A percentile compares a stretch with the other conserved stretches of the same genome.
Evolutionary conservation across 2,888 invertebrate genomes (phyloP).

Genomic region (Arge pagana): DNA sequence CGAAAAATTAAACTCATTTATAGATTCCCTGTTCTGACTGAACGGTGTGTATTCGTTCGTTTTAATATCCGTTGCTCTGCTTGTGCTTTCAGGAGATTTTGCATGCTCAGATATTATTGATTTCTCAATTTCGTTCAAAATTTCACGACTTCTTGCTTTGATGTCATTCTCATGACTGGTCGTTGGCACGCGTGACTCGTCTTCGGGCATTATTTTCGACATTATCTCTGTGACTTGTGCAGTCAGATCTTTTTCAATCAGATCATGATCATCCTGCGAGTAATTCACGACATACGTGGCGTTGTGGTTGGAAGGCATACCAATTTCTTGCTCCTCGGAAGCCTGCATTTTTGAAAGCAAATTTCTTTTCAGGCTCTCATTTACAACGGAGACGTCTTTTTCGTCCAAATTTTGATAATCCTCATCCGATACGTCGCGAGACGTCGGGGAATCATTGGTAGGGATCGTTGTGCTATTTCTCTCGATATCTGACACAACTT

Average conservation of each 20-base stretch:
- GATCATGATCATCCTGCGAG: background rate
- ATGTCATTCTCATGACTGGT: constrained; percentile 40
- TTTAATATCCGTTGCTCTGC: constrained; percentile 30
- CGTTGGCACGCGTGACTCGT: constrained; percentile 15
- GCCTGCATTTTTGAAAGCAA: background rate
- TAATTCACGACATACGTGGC: constrained; percentile 12
- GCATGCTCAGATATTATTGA: constrained; percentile 47
- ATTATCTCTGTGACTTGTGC: constrained; percentile 31
- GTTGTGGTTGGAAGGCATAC: constrained; percentile 1
- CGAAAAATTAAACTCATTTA: constrained; percentile 36
- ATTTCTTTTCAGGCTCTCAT: background rate
- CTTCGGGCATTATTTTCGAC: constrained; percentile 30
- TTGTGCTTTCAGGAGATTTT: constrained; percentile 32
- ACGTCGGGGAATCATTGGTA: constrained; percentile 30
- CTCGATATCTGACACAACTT: constrained; percentile 5
- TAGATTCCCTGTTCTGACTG: constrained; percentile 36
- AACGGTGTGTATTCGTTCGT: constrained; percentile 36
- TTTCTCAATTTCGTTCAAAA: constrained; percentile 49
- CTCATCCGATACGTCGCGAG: constrained; percentile 44
- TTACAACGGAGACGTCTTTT: too few species aligned
- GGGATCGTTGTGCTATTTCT: constrained; percentile 1
- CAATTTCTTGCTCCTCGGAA: background rate
- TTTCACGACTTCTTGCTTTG: constrained; percentile 47
- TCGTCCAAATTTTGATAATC: constrained; percentile 30
- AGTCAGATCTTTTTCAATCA: constrained; percentile 22